Evolutionary conservation across 92 coral and sea anemone genomes (phyloP), one percentile per base, ranked within the genome.

Genomic region (Parazoanthus atlanticus): DNA sequence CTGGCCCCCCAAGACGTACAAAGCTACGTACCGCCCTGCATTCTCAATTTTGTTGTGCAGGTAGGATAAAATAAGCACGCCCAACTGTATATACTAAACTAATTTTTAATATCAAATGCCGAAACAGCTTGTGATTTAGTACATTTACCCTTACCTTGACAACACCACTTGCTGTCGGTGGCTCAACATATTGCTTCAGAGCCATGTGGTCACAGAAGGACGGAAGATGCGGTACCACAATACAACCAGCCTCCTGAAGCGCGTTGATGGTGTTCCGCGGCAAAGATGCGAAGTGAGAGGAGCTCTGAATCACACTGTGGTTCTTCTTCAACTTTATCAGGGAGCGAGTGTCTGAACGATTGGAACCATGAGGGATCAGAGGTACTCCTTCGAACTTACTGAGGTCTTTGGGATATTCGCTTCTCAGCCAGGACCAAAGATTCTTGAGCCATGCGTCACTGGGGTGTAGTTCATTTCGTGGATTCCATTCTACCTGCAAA

Each of bases 151-250:
- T 77, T 85, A 92, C 94, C 92, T 95, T 94, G 29, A 94, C 82
- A 32, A 95, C 98, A 32, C 99, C 99, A 17, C 95, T 91, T n/a
- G 98, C 95, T 33, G 99, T 95, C 21, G 98, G 98, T 25, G 99
- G 92, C 70, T 94, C 99, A 40, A 96, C 86, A 86, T 95, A 96
- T 66, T 92, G 79, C 74, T 92, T 91, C 52, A 96, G 75, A 78
- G 94, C 98, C 54, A 90, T 61, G 89, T 96, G 99, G 34, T 93
- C 94, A 74, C 98, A 96, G 92, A 90, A 93, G 87, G 98, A 92
- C 23, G 98, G 96, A 77, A 93, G 88, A 66, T 96, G 92, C 12
- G 93, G 80, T 36, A 96, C 89, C 66, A 95, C 96, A 19, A 96
- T 91, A 82, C 98, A 96, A 3, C 99, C 99, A 38, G 96, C 90